Conservation (phyloP, 2,113 vertebrate species). For the Brachirus orientalis region DNA sequence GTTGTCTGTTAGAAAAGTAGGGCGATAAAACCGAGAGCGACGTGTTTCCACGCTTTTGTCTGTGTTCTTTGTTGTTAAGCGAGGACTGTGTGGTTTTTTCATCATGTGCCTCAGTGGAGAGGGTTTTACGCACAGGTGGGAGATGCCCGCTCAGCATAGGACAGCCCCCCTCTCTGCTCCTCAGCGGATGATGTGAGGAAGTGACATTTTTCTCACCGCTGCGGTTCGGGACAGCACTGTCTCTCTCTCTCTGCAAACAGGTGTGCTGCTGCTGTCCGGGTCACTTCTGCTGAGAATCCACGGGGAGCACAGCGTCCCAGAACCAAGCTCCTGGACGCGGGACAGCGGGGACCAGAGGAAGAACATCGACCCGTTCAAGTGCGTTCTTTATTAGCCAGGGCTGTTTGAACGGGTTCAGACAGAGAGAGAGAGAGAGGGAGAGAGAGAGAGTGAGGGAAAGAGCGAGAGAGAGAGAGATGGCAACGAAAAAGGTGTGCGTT, state of each 20-base stretch:
- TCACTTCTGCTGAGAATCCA: slow-evolving; percentile 60
- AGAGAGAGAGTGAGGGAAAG: slow-evolving; percentile 47
- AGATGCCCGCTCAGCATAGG: slow-evolving; percentile 80
- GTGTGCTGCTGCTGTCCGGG: slow-evolving; percentile 78
- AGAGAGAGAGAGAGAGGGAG: slow-evolving; percentile 48
- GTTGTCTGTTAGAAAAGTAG: slow-evolving; percentile 65
- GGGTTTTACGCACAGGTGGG: slow-evolving; percentile 85
- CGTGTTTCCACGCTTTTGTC: slow-evolving; percentile 69
- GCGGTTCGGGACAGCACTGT: slow-evolving; percentile 84
- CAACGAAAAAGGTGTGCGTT: slow-evolving; percentile 83
- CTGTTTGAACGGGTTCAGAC: slow-evolving; percentile 63
- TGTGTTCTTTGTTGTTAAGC: slow-evolving; percentile 77
- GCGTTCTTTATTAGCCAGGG: slow-evolving; percentile 74
- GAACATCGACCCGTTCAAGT: slow-evolving; percentile 60
- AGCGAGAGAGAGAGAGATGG: slow-evolving; percentile 70
- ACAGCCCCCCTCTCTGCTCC: slow-evolving; percentile 80
- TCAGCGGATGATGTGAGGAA: slow-evolving; percentile 81
- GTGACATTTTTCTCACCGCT: slow-evolving; percentile 84
- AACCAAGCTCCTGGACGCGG: slow-evolving; percentile 66
- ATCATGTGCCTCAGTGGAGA: slow-evolving; percentile 36
- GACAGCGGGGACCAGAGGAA: slow-evolving; percentile 62
- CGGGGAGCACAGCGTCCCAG: slow-evolving; percentile 43
- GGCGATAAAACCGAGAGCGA: slow-evolving; percentile 70
- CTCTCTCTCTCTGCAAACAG: slow-evolving; percentile 82
- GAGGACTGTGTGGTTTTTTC: slow-evolving; percentile 43